These are phyloP conservation scores for Anastatus disparis DNA, from an alignment of 1,140 invertebrate species.

Conservation along the genomic window DNA sequence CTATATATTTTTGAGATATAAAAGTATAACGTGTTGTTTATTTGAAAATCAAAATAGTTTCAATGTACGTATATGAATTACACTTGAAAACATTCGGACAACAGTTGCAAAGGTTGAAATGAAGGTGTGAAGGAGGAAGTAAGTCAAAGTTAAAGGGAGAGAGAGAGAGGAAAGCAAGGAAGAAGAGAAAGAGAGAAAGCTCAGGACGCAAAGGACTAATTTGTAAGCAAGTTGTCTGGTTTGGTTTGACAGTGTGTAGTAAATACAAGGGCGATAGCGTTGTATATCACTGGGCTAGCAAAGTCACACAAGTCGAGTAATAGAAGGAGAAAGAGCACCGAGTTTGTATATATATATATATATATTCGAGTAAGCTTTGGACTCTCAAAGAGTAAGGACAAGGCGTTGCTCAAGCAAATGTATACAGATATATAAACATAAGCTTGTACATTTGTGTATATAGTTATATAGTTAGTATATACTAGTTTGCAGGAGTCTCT, in stretches of 20 bases:
- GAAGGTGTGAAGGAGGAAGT: background rate
- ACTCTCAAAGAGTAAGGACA: background rate
- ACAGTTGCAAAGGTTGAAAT: background rate
- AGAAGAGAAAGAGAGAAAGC: slow-evolving; percentile 40
- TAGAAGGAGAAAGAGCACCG: slow-evolving; percentile 38
- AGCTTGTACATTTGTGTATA: background rate
- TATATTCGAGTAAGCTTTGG: too few relatives aligned
- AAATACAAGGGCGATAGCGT: slow-evolving; percentile 65
- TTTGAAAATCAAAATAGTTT: too few relatives aligned
- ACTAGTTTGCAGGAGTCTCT: slow-evolving; percentile 1
- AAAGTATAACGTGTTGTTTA: too few relatives aligned
- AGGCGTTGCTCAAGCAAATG: too few relatives aligned
- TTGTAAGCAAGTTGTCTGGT: slow-evolving; percentile 67
- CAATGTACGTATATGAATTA: background rate
- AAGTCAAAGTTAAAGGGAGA: background rate
- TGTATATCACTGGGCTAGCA: slow-evolving; percentile 62
- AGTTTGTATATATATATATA: slow-evolving; percentile 39
- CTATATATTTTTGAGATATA: too few relatives aligned
- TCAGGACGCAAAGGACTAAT: slow-evolving; percentile 61
- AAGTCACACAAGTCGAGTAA: too few relatives aligned
- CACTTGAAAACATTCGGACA: background rate
- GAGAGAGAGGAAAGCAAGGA: background rate
- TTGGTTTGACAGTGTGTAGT: slow-evolving; percentile 67
- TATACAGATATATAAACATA: too few relatives aligned
- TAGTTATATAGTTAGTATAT: slow-evolving; percentile 1